Base-by-base conservation (phyloP, 37 sponge, comb jelly and placozoan genomes). In the Diacarnus erythraeanus region DNA sequence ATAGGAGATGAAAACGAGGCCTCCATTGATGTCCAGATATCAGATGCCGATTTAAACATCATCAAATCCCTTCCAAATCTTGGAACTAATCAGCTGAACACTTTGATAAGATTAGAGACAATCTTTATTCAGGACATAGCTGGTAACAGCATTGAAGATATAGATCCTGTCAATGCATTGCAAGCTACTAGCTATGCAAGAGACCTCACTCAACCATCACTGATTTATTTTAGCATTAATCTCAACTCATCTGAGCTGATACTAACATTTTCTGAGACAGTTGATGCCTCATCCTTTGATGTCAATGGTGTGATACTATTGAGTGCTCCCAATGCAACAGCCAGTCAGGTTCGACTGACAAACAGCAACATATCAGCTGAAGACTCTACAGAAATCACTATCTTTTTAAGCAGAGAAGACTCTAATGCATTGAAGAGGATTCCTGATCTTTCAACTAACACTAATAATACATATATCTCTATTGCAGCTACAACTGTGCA, bases 221-320 rank as follows among this genome's bases (percentile, higher is more conserved):
- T 90, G 25, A 36, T 80, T 3, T 61, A 65, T 35, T 94, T 85
- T 75, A 38, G 57, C 41, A 82, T 94, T 5, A 77, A 94, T 57
- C 64, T 94, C 31, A 90, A 94, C 59, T 72, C 80, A 2, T 87
- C 89, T 64, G 51, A 85, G 75, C 79, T 94, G 25, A 33, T 77
- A 22, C 70, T 91, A 38, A 94, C 88, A 0, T 94, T 94, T 64
- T 80, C 83, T 42, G 91, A 94, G 71, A 90, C 95, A 17, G 80
- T 94, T 29, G 89, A 90, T 67, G 77, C 91, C 26, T 81, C 82
- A 8, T 64, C 85, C 17, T 39, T 91, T 25, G 33, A 78, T 3
- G 74, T 88, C 20, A 47, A 80, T 26, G 75, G 63, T 8, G 79
- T 86, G 47, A 81, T 82, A 2, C 25, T 92, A 0, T 71, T 81